These are phyloP conservation scores for Diorhabda sublineata DNA, from an alignment of 1,140 invertebrate species.

Conservation along the genomic window DNA sequence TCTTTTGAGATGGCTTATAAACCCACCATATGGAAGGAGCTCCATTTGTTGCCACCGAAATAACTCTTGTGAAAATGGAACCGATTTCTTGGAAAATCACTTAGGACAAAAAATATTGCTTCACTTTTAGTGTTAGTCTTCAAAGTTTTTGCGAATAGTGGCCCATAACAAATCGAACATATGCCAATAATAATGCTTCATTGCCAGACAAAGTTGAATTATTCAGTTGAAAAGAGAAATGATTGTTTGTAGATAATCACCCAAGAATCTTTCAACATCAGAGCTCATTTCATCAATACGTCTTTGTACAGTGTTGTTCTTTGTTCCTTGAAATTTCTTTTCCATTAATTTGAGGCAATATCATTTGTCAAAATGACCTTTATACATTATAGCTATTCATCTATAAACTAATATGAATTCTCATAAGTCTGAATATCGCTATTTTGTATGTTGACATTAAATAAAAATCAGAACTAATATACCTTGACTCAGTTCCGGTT, in stretches of 20 bases:
- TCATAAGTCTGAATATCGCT: too few relatives aligned
- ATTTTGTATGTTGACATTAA: too few relatives aligned
- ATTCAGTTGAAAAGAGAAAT: background rate
- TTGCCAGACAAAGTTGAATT: slow-evolving; percentile 46
- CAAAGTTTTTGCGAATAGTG: slow-evolving; percentile 28
- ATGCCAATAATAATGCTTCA: slow-evolving; percentile 46
- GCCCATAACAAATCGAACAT: slow-evolving; percentile 43
- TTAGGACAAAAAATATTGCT: background rate
- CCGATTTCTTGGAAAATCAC: background rate
- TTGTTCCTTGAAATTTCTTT: background rate
- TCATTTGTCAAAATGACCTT: too few relatives aligned
- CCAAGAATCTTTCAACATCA: background rate
- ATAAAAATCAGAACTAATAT: too few relatives aligned
- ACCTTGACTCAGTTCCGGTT: too few relatives aligned
- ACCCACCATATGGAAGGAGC: background rate
- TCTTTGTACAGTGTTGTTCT: background rate
- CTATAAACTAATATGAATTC: too few relatives aligned
- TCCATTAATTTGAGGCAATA: too few relatives aligned
- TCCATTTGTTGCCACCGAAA: background rate
- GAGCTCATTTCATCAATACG: background rate
- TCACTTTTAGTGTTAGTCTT: background rate
- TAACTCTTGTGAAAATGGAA: background rate
- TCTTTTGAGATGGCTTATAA: background rate
- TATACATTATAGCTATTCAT: too few relatives aligned
- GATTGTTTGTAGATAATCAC: slow-evolving; percentile 3